A percentile compares a stretch with the other conserved stretches of the same genome.
Evolutionary conservation across 2,888 invertebrate species (phyloP).

Genomic region (Zelleria hepariella): DNA sequence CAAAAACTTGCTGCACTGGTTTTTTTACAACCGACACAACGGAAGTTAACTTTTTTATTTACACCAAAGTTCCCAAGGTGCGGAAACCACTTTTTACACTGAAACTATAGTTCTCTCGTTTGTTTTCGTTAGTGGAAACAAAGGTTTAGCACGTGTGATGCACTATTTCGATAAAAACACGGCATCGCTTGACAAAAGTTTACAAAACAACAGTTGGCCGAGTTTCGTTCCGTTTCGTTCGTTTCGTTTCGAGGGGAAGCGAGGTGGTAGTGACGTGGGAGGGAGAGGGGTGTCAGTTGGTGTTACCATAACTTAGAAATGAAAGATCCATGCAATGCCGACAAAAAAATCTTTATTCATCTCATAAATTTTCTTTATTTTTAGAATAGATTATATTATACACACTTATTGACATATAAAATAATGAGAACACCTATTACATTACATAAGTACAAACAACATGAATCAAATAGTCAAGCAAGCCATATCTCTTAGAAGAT

Average conservation of each 20-base stretch:
- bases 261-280: background rate
- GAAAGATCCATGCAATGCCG: no score
- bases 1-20: background rate
- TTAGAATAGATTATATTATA: no score
- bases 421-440: no score
- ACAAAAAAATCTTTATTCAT: no score
- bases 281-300: no score
- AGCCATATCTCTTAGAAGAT: no score
- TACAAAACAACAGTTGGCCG: slow-evolving; percentile 36
- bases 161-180: background rate
- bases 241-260: slow-evolving; percentile 7
- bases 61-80: background rate
- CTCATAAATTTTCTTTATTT: no score
- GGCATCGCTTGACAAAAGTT: slow-evolving; percentile 38
- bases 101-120: background rate
- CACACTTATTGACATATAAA: no score
- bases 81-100: background rate
- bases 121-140: background rate
- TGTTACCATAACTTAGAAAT: no score
- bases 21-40: background rate
- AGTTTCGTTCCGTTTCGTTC: slow-evolving; percentile 12
- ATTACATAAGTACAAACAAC: no score
- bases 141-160: slow-evolving; percentile 13
- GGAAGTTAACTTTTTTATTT: background rate
- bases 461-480: no score